Conservation (phyloP, 2,113 vertebrate genomes). For the sheep (Ovis aries) region ARS-UI_Ramb_v3.0 NC_056065.1:1371001-1371500, state of each 20-base stretch:
- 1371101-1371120: slow-evolving; percentile 86
- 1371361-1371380: not conserved
- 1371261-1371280: not conserved
- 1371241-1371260: not conserved
- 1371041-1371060: slow-evolving; percentile 94
- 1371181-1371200: slow-evolving; percentile 96
- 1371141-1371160: slow-evolving; percentile 96
- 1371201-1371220: slow-evolving; percentile 64
- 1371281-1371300: not conserved
- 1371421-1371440: slow-evolving; percentile 1
- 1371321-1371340: not conserved
- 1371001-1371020: no score
- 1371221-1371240: not conserved
- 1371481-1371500: not conserved
- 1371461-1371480: not conserved
- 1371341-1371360: not conserved
- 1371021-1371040: slow-evolving; percentile 88
- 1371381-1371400: not conserved
- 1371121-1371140: slow-evolving; percentile 90
- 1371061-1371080: slow-evolving; percentile 96
- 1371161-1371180: slow-evolving; percentile 96
- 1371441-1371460: not conserved
- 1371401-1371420: not conserved
- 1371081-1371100: slow-evolving; percentile 99
- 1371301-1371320: not conserved